Conservation (phyloP, 1,140 invertebrate genomes). For the Temnothorax nylanderi region DNA sequence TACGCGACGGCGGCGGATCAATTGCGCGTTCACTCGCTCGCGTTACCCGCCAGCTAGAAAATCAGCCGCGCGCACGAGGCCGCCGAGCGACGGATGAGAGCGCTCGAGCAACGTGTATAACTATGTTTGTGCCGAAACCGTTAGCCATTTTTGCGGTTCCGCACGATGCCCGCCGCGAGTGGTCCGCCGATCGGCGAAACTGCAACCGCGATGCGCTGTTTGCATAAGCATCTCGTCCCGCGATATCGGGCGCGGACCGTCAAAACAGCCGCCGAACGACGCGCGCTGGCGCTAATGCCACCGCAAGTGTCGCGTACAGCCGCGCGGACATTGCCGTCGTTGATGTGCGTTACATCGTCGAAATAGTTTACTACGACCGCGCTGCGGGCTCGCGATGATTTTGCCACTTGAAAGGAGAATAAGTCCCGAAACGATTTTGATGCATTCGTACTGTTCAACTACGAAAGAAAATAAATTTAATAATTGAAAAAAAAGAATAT, state of each 20-base stretch:
- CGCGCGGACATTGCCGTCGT: background rate
- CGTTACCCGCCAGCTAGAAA: slow-evolving; percentile 51
- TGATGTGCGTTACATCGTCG: background rate
- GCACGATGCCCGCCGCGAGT: slow-evolving; percentile 37
- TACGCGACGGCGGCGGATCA: background rate
- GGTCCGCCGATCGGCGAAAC: slow-evolving; percentile 46
- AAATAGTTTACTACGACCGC: background rate
- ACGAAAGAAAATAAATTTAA: background rate
- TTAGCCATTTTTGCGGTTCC: slow-evolving; percentile 62
- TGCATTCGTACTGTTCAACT: background rate
- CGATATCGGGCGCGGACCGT: background rate
- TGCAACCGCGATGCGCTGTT: slow-evolving; percentile 47
- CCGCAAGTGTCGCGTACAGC: slow-evolving; percentile 22
- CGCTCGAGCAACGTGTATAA: slow-evolving; percentile 36
- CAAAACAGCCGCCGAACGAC: background rate
- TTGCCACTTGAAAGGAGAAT: background rate
- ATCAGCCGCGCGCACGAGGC: slow-evolving; percentile 2
- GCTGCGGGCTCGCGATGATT: background rate
- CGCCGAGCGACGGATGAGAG: slow-evolving; percentile 4
- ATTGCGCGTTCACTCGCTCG: background rate
- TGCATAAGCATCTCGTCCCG: slow-evolving; percentile 36
- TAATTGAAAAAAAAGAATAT: background rate
- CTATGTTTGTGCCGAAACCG: slow-evolving; percentile 40
- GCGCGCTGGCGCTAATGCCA: background rate
- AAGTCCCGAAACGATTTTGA: background rate